phyloP scores from a whole-genome alignment of 2,113 vertebrate species.

The Syngnathus scovelli region DNA sequence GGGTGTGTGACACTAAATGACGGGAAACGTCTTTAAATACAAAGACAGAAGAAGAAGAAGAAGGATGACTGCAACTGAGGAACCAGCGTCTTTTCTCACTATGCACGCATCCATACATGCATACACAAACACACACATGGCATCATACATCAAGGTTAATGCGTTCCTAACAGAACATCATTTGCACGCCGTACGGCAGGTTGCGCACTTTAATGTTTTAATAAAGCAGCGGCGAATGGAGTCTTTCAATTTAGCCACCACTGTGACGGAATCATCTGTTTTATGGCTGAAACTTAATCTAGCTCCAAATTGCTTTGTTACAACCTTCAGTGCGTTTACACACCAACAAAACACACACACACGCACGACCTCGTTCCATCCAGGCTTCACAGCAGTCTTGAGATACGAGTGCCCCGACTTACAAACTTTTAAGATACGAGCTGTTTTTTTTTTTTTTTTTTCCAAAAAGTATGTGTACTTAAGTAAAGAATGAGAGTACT shows the following conservation, averaged over 20 bases:
- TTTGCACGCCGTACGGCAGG: constrained; percentile 50
- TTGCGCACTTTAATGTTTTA: constrained; percentile 55
- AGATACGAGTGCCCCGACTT: not conserved
- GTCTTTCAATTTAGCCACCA: constrained; percentile 45
- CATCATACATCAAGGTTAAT: constrained; percentile 51
- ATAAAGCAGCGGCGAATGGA: constrained; percentile 48
- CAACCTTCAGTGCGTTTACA: constrained; percentile 31
- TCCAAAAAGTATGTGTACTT: not conserved
- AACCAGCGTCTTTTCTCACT: not conserved
- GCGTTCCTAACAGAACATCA: constrained; percentile 47
- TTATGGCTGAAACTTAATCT: constrained; percentile 62
- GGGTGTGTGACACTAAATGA: not conserved
- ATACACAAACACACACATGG: constrained; percentile 9
- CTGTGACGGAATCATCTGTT: constrained; percentile 52
- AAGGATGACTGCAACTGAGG: not conserved
- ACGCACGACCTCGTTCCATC: not conserved
- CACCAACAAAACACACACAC: not conserved
- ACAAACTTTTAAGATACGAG: not conserved
- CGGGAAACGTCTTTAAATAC: not conserved
- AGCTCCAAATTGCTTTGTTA: constrained; percentile 58
- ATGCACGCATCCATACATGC: not conserved
- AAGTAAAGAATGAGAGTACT: not conserved
- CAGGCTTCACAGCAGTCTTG: not conserved
- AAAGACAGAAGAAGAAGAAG: not conserved
- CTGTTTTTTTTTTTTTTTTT: not conserved